Conservation (phyloP, 2,888 invertebrate species). For the Papilio gigon region DNA sequence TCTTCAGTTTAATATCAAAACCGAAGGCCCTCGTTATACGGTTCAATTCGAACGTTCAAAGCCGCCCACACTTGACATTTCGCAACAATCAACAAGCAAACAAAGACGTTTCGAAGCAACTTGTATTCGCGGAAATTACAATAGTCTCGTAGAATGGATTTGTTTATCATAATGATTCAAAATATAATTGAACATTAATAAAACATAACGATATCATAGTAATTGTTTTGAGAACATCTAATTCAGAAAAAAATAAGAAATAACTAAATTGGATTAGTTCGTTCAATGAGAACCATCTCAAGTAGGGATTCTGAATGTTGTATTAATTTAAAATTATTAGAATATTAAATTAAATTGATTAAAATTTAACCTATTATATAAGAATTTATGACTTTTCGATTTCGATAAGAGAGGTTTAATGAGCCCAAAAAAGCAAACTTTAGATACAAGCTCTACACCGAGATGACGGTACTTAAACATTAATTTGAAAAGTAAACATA, state of each 20-base stretch:
- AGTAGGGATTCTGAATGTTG: no score
- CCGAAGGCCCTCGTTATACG: neutral
- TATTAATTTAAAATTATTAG: neutral
- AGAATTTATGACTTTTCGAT: no score
- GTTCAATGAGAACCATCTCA: no score
- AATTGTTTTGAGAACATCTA: neutral
- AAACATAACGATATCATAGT: no score
- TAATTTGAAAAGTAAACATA: no score
- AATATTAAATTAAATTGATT: neutral
- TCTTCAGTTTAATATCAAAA: neutral
- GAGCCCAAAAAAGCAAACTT: no score
- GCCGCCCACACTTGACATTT: constrained; percentile 21
- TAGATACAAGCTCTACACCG: no score
- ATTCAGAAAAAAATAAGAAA: neutral
- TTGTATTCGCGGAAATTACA: neutral
- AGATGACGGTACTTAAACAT: no score
- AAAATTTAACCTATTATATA: no score
- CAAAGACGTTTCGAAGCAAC: constrained; percentile 8
- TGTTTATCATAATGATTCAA: neutral
- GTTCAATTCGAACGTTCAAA: neutral
- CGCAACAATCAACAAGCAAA: constrained; percentile 18
- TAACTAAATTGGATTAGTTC: neutral
- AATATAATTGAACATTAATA: neutral
- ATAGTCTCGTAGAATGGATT: neutral
- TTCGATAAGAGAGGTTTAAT: no score